phyloP scores from a whole-genome alignment of 2,888 invertebrate genomes.

The Thymelicus lineola region DNA sequence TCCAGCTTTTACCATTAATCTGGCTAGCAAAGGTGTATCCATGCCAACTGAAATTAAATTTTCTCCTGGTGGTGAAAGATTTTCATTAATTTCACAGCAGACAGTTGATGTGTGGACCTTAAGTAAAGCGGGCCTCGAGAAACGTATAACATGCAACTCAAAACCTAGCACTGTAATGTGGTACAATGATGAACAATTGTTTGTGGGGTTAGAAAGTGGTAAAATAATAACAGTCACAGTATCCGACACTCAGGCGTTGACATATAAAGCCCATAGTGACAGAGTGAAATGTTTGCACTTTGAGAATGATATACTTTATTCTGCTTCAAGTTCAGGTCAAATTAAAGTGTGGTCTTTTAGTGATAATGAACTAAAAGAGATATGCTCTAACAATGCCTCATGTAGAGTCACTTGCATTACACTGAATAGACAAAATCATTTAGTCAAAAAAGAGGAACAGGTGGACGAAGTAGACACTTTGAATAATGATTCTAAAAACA shows the following conservation, averaged over 20 bases:
- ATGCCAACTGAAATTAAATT: conserved; percentile 86
- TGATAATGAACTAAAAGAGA: conserved; percentile 73
- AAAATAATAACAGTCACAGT: conserved; percentile 86
- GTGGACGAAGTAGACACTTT: conserved; percentile 47
- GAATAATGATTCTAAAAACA: conserved; percentile 47
- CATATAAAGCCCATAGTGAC: conserved; percentile 84
- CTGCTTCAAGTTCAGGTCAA: conserved; percentile 92
- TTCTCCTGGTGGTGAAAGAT: conserved; percentile 91
- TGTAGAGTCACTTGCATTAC: conserved; percentile 91
- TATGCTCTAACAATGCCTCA: conserved; percentile 86
- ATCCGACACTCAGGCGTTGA: conserved; percentile 74
- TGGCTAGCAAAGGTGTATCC: conserved; percentile 87
- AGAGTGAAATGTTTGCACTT: conserved; percentile 88
- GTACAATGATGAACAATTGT: conserved; percentile 86
- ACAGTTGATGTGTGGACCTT: conserved; percentile 93
- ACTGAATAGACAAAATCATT: conserved; percentile 79
- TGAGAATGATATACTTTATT: conserved; percentile 85
- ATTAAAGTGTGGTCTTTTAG: conserved; percentile 89
- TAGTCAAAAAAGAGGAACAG: conserved; percentile 71
- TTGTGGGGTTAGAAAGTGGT: conserved; percentile 91
- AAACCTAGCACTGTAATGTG: conserved; percentile 90
- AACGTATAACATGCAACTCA: conserved; percentile 87
- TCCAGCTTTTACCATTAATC: conserved; percentile 95
- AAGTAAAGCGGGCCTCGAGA: conserved; percentile 89
- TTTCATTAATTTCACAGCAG: conserved; percentile 90